Percentiles rank a stretch among this genome's conserved stretches.
Evolutionary conservation across 2,113 vertebrate species (phyloP).

Genomic region (Nothoprocta pentlandii): DNA sequence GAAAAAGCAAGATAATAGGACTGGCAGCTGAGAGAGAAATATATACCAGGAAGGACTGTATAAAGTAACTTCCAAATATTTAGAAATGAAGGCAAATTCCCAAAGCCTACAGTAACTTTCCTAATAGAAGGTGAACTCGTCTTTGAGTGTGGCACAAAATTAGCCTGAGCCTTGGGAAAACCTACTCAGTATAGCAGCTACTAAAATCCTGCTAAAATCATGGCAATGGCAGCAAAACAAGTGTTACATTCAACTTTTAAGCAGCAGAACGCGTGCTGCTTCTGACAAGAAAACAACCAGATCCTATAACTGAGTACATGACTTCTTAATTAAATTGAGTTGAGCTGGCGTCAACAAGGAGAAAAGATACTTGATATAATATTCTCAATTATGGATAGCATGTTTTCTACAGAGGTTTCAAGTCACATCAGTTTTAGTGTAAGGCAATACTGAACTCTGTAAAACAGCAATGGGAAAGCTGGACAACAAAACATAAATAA

Average conservation of each 20-base stretch:
- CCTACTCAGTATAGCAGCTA: not conserved
- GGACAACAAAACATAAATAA: constrained; percentile 41
- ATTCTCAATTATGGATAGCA: constrained; percentile 59
- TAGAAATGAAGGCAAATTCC: not conserved
- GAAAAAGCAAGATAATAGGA: not conserved
- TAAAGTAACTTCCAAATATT: constrained; percentile 35
- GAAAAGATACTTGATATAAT: constrained; percentile 24
- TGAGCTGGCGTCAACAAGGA: constrained; percentile 52
- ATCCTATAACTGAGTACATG: constrained; percentile 48
- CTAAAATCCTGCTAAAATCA: constrained; percentile 18
- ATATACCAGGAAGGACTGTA: not conserved
- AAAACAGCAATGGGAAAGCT: not conserved
- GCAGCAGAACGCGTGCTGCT: not conserved
- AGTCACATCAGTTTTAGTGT: not conserved
- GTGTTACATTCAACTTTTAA: constrained; percentile 35
- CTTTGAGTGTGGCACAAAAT: not conserved
- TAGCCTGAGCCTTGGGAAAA: not conserved
- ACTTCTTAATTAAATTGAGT: constrained; percentile 60
- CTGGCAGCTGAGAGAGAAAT: not conserved
- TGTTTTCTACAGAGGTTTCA: constrained; percentile 44
- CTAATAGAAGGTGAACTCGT: not conserved
- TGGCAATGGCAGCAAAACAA: constrained; percentile 25
- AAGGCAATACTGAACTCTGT: not conserved
- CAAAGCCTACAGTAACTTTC: not conserved
- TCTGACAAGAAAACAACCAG: constrained; percentile 57